Evolutionary conservation across 2,888 invertebrate genomes (phyloP).

Genomic region (Xylota sylvarum): DNA sequence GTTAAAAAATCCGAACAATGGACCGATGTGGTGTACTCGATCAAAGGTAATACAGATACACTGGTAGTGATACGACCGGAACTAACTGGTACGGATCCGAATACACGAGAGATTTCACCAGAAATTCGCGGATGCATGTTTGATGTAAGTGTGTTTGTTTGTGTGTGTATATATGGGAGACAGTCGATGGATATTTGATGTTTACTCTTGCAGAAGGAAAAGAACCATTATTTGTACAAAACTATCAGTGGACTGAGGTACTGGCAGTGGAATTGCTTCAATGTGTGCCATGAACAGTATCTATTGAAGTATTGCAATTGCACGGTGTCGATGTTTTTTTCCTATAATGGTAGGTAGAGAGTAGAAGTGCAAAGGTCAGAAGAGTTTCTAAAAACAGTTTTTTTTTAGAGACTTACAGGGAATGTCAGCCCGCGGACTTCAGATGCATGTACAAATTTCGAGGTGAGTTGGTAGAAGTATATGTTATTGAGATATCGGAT

Average conservation of each 20-base stretch:
- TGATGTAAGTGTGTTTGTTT: conserved; percentile 66
- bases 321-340: conserved; percentile 81
- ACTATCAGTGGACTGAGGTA: conserved; percentile 78
- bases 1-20: conserved; percentile 80
- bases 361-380: no score
- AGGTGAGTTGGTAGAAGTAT: conserved; percentile 78
- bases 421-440: conserved; percentile 79
- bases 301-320: conserved; percentile 82
- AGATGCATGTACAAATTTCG: conserved; percentile 81
- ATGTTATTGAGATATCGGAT: no score
- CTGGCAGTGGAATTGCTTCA: conserved; percentile 81
- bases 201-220: conserved; percentile 76
- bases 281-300: conserved; percentile 82
- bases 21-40: conserved; percentile 79
- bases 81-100: conserved; percentile 80
- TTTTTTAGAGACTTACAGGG: conserved; percentile 39
- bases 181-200: not conserved
- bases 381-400: not conserved
- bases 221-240: conserved; percentile 68
- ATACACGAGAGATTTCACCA: conserved; percentile 79
- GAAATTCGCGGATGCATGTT: conserved; percentile 81
- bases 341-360: conserved; percentile 78
- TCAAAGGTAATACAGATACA: conserved; percentile 81
- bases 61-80: conserved; percentile 81
- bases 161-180: not conserved